These are phyloP conservation scores for Brachyptera risi DNA, from an alignment of 2,888 invertebrate species.

Conservation along the genomic window DNA sequence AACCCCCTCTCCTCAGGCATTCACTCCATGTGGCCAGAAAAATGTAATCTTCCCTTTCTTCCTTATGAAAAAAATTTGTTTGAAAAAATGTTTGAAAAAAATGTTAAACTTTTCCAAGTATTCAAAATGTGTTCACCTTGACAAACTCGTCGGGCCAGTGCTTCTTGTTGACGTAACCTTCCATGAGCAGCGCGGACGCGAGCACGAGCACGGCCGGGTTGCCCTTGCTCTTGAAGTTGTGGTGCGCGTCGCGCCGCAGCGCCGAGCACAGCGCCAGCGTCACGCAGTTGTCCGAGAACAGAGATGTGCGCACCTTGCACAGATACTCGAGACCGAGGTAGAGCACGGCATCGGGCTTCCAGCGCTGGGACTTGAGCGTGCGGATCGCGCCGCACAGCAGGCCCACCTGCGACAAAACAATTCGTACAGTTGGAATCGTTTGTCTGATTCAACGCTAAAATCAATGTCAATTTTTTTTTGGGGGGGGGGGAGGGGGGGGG, in stretches of 20 bases:
- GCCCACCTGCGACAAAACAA: slow-evolving; percentile 54
- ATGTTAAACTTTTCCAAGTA: too few relatives aligned
- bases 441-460: too few relatives aligned
- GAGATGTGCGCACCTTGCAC: slow-evolving; percentile 71
- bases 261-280: slow-evolving; percentile 76
- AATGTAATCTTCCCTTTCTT: too few relatives aligned
- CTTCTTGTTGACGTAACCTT: slow-evolving; percentile 74
- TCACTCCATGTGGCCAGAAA: too few relatives aligned
- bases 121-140: too few relatives aligned
- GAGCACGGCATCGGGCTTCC: slow-evolving; percentile 77
- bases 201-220: slow-evolving; percentile 77
- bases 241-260: slow-evolving; percentile 67
- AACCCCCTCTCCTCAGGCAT: too few relatives aligned
- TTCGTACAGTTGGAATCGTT: too few relatives aligned
- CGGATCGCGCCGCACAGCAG: slow-evolving; percentile 87
- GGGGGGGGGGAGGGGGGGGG: too few relatives aligned
- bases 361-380: slow-evolving; percentile 67
- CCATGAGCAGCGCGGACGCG: slow-evolving; percentile 77
- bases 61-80: too few relatives aligned
- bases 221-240: slow-evolving; percentile 72
- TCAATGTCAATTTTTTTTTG: too few relatives aligned
- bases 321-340: slow-evolving; percentile 76
- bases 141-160: slow-evolving; percentile 92
- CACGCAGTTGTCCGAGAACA: slow-evolving; percentile 72
- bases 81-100: too few relatives aligned